Evolutionary conservation across 1,140 invertebrate species (phyloP).

Genomic region (Muscidifurax raptorellus): DNA sequence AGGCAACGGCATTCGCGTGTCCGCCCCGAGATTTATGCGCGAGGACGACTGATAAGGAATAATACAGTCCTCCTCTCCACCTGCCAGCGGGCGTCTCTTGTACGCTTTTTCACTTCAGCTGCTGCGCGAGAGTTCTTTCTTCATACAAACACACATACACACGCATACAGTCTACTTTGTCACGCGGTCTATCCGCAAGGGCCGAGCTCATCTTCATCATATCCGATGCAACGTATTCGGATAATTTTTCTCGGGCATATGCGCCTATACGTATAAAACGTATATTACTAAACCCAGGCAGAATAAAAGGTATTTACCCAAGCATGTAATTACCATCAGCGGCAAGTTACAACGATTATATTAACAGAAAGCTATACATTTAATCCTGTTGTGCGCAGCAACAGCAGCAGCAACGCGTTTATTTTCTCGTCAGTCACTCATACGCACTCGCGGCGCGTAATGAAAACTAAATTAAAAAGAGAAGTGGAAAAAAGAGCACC

Average conservation of each 20-base stretch:
- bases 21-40: conserved; percentile 53
- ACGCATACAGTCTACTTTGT: neutral
- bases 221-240: too few species aligned
- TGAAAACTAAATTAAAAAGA: neutral
- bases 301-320: neutral
- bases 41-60: conserved; percentile 55
- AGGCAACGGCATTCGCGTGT: conserved; percentile 46
- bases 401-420: too few species aligned
- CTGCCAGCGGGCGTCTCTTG: conserved; percentile 34
- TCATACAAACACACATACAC: neutral
- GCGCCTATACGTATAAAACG: too few species aligned
- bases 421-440: neutral
- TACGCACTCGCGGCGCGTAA: neutral
- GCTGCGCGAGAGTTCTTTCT: conserved; percentile 13
- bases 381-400: too few species aligned
- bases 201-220: conserved; percentile 16
- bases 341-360: neutral
- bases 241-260: too few species aligned
- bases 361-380: too few species aligned
- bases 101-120: conserved; percentile 3
- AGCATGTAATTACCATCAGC: neutral
- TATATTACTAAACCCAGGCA: neutral
- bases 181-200: neutral
- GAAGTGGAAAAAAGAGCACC: neutral
- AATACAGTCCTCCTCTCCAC: conserved; percentile 55